Base-by-base conservation (phyloP, 1,140 invertebrate species). In the Rhagoletis pomonella region DNA sequence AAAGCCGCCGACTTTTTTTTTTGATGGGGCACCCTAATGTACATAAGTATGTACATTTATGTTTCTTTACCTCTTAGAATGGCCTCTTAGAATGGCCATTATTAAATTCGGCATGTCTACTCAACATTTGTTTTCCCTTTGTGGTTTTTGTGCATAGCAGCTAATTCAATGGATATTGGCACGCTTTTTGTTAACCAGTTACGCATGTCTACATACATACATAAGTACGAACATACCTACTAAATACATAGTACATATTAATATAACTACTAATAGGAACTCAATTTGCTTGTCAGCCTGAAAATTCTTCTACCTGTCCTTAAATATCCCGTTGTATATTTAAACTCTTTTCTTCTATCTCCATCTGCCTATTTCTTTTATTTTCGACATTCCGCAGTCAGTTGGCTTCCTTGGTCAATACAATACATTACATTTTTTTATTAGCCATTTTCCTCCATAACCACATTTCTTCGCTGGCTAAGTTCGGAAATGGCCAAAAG, bases 391-490 rank as follows among this genome's bases (percentile, higher is more conserved):
- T 64, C 17, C 64, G 29, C 39, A 67, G 19, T 39, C 64, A 67
- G 39, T 67, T 67, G 19, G 29, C 10, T 67, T 42, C 29, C 3
- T 29, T 19, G 29, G 9, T 67, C 64, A 67, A 67, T 67, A 67
- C 64, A 7, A 67, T 67, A 67, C 64, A 42, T 12, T 67, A 29
- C 29, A 67, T n/a, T 67, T 67, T 67, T 42, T 67, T 67, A 67
- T 67, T 67, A 67, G 64, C 2, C 19, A 39, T 29, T 19, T 65
- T 19, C 64, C 4, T 4, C n/a, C 50, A 55, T 55, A 55, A 55
- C 50, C 50, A 0, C 50, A 1, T 55, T 55, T 55, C 9, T 55
- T 55, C 9, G 4, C 9, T 4, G 4, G 3, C 9, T 10, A 29
- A 67, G 29, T 67, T 19, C 64, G 29, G 10, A 67, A 39, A 10